A percentile compares a stretch with the other conserved stretches of the same genome.
These are phyloP conservation scores for Drosophila willistoni DNA, from an alignment of 1,140 invertebrate species.

Conservation along the genomic window DNA sequence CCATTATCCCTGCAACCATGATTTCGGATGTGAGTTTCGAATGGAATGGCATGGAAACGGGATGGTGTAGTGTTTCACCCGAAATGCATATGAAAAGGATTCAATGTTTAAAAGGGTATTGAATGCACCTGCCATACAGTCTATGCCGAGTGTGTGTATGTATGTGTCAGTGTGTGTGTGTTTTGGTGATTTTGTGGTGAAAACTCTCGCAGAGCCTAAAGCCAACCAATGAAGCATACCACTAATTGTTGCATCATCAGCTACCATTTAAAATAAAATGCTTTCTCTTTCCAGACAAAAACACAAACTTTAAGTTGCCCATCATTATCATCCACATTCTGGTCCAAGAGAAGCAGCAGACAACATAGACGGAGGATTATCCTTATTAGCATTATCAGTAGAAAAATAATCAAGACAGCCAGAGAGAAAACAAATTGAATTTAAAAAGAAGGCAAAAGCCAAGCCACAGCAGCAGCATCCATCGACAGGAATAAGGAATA, in stretches of 20 bases:
- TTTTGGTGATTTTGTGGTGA: slow-evolving; percentile 28
- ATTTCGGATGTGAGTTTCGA: slow-evolving; percentile 54
- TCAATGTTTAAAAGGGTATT: slow-evolving; percentile 71
- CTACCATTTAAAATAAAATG: slow-evolving; percentile 5
- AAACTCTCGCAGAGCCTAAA: slow-evolving; percentile 13
- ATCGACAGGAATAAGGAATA: slow-evolving; percentile 19
- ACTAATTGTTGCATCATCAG: slow-evolving; percentile 66
- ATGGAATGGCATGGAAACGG: neutral
- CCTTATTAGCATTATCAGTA: slow-evolving; percentile 81
- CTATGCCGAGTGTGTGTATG: slow-evolving; percentile 11
- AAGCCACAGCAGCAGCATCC: neutral
- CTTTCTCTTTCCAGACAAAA: neutral
- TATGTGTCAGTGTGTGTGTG: no score
- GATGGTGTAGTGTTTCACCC: neutral
- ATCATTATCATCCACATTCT: slow-evolving; percentile 15
- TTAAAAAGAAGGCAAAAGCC: slow-evolving; percentile 38
- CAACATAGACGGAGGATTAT: slow-evolving; percentile 46
- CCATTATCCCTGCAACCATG: slow-evolving; percentile 73
- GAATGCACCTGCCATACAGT: slow-evolving; percentile 9
- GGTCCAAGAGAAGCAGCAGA: slow-evolving; percentile 36
- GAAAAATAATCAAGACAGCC: slow-evolving; percentile 75
- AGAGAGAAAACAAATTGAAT: slow-evolving; percentile 72
- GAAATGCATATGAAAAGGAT: neutral
- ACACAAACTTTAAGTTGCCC: slow-evolving; percentile 56
- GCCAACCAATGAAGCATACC: slow-evolving; percentile 40